Evolutionary conservation across 2,797 vertebrate species (phyloP).

Genomic region (Enteromius treurensis): DNA sequence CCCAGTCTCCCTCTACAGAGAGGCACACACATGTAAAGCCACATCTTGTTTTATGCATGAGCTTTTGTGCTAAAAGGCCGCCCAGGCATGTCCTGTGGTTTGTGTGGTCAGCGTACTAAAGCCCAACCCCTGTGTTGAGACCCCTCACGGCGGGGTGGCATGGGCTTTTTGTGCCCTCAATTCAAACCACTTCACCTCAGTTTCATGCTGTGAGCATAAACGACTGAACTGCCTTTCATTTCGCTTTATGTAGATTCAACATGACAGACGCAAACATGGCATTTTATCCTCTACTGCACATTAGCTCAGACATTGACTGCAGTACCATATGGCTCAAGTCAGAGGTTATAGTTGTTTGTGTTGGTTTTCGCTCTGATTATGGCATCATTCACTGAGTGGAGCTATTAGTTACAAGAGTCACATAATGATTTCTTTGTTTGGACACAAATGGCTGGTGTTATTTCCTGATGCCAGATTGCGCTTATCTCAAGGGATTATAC

Average conservation of each 20-base stretch:
- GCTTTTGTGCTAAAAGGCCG: conserved; percentile 28
- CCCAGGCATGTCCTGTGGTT: conserved; percentile 22
- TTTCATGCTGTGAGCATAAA: conserved; percentile 32
- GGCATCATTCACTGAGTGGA: conserved; percentile 35
- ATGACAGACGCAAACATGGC: conserved; percentile 29
- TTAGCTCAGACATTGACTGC: conserved; percentile 7
- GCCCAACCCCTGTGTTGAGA: conserved; percentile 32
- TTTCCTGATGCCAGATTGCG: conserved; percentile 32
- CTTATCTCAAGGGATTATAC: conserved; percentile 35
- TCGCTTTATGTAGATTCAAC: conserved; percentile 24
- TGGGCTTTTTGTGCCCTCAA: conserved; percentile 2
- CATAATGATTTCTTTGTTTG: conserved; percentile 49
- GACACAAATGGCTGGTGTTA: conserved; percentile 46
- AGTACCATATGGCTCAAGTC: conserved; percentile 43
- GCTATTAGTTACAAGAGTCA: conserved; percentile 44
- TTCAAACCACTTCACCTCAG: conserved; percentile 31
- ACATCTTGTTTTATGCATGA: conserved; percentile 41
- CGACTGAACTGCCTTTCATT: conserved; percentile 26
- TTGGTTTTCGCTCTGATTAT: conserved; percentile 40
- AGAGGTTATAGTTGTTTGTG: conserved; percentile 42
- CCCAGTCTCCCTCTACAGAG: not conserved
- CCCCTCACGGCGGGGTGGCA: not conserved
- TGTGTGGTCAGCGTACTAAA: conserved; percentile 31
- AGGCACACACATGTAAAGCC: not conserved
- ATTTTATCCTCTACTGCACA: conserved; percentile 36